A percentile compares a stretch with the other conserved stretches of the same genome.
Conservation (phyloP, 2,797 vertebrate genomes). For the Coilia nasus region DNA sequence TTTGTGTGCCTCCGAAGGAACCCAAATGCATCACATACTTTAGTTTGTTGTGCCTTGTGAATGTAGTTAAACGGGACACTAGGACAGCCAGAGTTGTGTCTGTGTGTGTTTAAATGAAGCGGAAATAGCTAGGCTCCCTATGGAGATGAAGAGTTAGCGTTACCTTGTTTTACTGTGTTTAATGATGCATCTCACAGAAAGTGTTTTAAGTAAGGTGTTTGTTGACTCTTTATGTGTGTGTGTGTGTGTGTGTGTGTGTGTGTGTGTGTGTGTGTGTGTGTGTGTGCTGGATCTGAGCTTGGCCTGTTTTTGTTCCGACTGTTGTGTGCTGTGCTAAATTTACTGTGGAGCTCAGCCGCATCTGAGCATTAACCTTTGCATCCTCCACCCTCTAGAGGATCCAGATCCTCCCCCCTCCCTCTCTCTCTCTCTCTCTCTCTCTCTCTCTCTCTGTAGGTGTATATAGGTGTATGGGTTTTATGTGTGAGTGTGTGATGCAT, state of each 20-base stretch:
- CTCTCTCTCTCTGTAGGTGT: neutral
- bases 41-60: too few relatives aligned
- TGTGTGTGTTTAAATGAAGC: neutral
- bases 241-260: conserved; percentile 33
- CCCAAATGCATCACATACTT: too few relatives aligned
- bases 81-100: neutral
- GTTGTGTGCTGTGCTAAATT: neutral
- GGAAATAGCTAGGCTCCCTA: too few relatives aligned
- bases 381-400: neutral
- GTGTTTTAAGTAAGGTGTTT: neutral
- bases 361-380: neutral
- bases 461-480: neutral
- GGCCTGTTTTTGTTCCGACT: conserved; percentile 5
- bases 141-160: too few relatives aligned
- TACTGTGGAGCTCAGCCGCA: neutral
- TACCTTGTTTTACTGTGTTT: neutral
- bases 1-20: too few relatives aligned
- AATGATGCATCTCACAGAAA: neutral
- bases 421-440: too few relatives aligned
- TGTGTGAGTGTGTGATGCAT: neutral
- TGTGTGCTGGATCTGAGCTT: neutral
- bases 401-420: neutral
- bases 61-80: too few relatives aligned
- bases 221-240: neutral
- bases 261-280: conserved; percentile 31